phyloP scores from a whole-genome alignment of 2,888 invertebrate genomes.

The Flabesymbios commensalis region DNA sequence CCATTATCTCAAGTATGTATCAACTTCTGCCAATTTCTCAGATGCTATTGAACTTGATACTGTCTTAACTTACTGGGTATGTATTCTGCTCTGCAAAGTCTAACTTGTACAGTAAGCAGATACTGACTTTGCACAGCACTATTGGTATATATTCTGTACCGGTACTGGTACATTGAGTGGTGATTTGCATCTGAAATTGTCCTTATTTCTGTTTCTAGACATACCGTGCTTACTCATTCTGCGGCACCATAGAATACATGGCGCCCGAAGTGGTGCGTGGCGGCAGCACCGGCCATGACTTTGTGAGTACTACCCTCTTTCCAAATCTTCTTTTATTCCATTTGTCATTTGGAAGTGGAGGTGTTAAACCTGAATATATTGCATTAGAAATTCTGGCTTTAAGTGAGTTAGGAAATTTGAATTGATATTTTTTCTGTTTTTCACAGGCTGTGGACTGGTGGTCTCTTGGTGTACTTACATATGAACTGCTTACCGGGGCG shows the following conservation, averaged over 20 bases:
- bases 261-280: slow-evolving; percentile 83
- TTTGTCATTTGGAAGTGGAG: neutral
- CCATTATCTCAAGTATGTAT: too few species aligned
- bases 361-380: neutral
- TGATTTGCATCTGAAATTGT: too few species aligned
- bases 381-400: neutral
- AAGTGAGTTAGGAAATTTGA: too few species aligned
- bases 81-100: too few species aligned
- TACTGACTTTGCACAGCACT: too few species aligned
- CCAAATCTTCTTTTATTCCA: neutral
- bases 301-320: slow-evolving; percentile 71
- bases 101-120: too few species aligned
- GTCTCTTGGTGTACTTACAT: slow-evolving; percentile 95
- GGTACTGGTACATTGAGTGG: too few species aligned
- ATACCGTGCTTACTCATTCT: slow-evolving; percentile 88
- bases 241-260: slow-evolving; percentile 99
- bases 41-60: too few species aligned
- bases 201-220: neutral
- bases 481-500: slow-evolving; percentile 93
- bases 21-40: too few species aligned
- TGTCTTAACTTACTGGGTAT: too few species aligned
- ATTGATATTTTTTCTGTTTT: too few species aligned
- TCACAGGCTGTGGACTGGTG: slow-evolving; percentile 96
- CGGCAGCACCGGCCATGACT: slow-evolving; percentile 89
- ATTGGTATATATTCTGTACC: too few species aligned